phyloP scores from a whole-genome alignment of 2,113 vertebrate genomes.

The Nannospalax galili region DNA sequence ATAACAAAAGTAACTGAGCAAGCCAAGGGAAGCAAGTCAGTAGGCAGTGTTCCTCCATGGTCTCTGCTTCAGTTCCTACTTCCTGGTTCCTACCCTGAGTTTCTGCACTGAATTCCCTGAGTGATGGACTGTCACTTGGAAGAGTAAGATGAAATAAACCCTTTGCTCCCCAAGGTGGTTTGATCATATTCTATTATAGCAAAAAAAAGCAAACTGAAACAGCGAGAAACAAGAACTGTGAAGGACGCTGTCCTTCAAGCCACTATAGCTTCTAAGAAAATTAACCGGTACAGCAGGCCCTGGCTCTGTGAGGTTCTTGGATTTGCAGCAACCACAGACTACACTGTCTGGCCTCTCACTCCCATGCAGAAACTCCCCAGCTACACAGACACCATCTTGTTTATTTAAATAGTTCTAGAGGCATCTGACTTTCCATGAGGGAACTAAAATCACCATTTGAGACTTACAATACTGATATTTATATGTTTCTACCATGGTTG shows the following conservation, averaged over 20 bases:
- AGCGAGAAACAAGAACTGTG: slow-evolving; percentile 7
- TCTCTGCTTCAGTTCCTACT: too few species aligned
- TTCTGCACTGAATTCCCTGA: too few species aligned
- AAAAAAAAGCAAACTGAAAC: too few species aligned
- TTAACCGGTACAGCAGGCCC: background rate
- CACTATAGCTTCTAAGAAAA: background rate
- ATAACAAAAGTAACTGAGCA: too few species aligned
- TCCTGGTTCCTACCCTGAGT: too few species aligned
- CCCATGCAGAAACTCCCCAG: background rate
- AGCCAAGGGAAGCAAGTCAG: too few species aligned
- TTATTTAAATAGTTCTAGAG: background rate
- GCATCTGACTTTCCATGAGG: background rate
- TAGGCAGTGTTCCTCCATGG: too few species aligned
- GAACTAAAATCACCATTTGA: background rate
- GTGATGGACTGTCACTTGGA: too few species aligned
- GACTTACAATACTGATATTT: background rate
- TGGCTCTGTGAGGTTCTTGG: background rate
- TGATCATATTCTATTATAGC: too few species aligned
- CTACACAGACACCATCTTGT: background rate
- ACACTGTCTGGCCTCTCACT: background rate
- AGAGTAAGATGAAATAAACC: too few species aligned
- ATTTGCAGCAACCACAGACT: background rate
- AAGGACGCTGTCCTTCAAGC: background rate
- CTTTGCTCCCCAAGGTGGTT: too few species aligned
- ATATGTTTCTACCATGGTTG: background rate